Base-by-base conservation (phyloP, 2,113 vertebrate genomes). In the Gymnogyps californianus region DNA sequence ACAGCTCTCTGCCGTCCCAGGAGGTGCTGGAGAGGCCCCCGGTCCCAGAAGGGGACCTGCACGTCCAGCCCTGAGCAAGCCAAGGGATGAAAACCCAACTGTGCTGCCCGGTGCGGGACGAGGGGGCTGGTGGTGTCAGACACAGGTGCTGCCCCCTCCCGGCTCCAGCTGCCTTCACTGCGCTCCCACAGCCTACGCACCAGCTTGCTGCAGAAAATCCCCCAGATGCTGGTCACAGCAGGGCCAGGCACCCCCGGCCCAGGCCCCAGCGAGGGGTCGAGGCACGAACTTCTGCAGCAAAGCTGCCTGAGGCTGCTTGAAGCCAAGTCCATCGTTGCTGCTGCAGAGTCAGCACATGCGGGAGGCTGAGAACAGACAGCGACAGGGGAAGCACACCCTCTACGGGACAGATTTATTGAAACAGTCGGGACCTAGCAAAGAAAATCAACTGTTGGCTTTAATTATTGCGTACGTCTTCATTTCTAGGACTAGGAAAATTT, bases 361-460 rank as follows among this genome's bases (percentile, higher is more conserved):
- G 42, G 46, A 67, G 31, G 61, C 44, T 55, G 81, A 75, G 82
- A 34, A 74, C 28, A 84, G 82, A 16, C 28, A 29, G 81, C 5
- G 7, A 24, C 2, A 6, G 77, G n/a, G 54, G 16, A 76, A 46
- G 38, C 74, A 42, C 46, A 14, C 65, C 84, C 91, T 77, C 81
- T 86, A 72, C 16, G 57, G 84, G 55, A 95, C 65, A 96, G 31
- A 92, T 97, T 97, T 91, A 98, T 97, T 96, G 95, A 98, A 95
- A 96, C 94, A 97, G 79, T 8, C 76, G 0, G 80, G 81, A 94
- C 83, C 93, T 89, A 95, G 96, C 83, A 52, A 95, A 98, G 96
- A 97, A 97, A 98, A 96, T 97, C 92, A 98, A 96, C 92, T 44
- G 86, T 95, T 97, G 77, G 84, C 97, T 93, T 97, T 87, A 98